Evolutionary conservation across 2,888 invertebrate species (phyloP).

Genomic region (Hedya salicella): DNA sequence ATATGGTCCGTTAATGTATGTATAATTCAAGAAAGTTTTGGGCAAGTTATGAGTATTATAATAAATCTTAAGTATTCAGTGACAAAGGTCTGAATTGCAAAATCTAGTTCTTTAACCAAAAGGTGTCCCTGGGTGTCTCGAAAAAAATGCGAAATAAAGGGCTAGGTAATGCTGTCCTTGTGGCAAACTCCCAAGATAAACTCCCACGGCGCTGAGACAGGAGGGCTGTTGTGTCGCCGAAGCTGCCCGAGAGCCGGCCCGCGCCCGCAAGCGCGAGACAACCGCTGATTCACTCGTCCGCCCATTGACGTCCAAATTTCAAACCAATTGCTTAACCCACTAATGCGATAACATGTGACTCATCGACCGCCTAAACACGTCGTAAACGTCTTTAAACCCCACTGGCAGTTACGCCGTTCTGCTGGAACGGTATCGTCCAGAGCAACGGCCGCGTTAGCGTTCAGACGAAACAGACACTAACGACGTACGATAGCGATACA

Average conservation of each 20-base stretch:
- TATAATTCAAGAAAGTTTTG: no score
- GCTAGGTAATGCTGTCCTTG: no score
- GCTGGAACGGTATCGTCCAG: conserved; percentile 11
- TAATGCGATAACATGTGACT: conserved; percentile 26
- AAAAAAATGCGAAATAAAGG: no score
- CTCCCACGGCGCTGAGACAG: no score
- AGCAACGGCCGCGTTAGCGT: conserved; percentile 17
- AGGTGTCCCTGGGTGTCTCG: no score
- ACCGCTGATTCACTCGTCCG: conserved; percentile 23
- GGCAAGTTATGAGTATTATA: no score
- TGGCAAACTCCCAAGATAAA: no score
- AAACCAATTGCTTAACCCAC: conserved; percentile 26
- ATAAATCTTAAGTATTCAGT: no score
- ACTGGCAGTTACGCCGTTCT: background rate
- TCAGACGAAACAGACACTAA: background rate
- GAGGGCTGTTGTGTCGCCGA: no score
- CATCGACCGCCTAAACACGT: background rate
- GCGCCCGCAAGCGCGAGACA: background rate
- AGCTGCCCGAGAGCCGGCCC: background rate
- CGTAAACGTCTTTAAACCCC: background rate
- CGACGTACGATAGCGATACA: background rate
- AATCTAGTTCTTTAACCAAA: no score
- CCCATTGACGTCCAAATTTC: conserved; percentile 34
- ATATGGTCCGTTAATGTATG: no score
- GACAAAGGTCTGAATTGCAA: no score